Evolutionary conservation across 2,113 vertebrate species (phyloP), one percentile per base, ranked within the genome.

Genomic region (Rana temporaria): DNA sequence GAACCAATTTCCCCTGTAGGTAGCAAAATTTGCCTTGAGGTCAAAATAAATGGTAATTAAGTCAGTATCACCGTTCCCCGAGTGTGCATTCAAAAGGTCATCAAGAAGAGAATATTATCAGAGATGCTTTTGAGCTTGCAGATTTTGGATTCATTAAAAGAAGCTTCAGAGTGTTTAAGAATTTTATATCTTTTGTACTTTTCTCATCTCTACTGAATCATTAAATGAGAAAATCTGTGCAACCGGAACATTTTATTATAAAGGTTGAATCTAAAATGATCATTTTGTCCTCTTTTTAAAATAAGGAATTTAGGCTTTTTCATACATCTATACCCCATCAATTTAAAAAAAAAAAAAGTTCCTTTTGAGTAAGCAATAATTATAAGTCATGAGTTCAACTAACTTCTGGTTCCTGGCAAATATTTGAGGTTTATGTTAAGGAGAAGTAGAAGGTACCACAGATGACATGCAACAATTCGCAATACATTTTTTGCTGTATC

Each of bases 21-120:
- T 74, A 89, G 55, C 67, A 85, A 87, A 90, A 90, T 89, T 87
- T 86, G 85, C 88, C 88, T 90, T 92, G 85, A 90, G 90, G 90
- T 91, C 86, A 90, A 89, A 91, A 91, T 78, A 91, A 91, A 89
- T 65, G 82, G 81, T 91, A 91, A 90, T 91, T 89, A 90, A 90
- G 84, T 87, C 84, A 89, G 85, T 75, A 87, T 73, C 82, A 73
- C 78, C 68, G 82, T 90, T 91, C 89, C 85, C 73, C 80, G 86
- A 89, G 82, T 85, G 89, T 90, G 89, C 86, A 89, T 88, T 87
- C 84, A 85, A 90, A 90, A 88, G 90, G 89, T 89, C 86, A 87
- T 85, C 87, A 85, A 88, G 34, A 71, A 84, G 66, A 89, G 62
- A 89, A 78, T 91, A 91, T 87, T 89, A 72, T 87, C 81, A 83